These are phyloP conservation scores for Nebria brevicollis DNA, from an alignment of 2,888 invertebrate genomes.

Conservation along the genomic window DNA sequence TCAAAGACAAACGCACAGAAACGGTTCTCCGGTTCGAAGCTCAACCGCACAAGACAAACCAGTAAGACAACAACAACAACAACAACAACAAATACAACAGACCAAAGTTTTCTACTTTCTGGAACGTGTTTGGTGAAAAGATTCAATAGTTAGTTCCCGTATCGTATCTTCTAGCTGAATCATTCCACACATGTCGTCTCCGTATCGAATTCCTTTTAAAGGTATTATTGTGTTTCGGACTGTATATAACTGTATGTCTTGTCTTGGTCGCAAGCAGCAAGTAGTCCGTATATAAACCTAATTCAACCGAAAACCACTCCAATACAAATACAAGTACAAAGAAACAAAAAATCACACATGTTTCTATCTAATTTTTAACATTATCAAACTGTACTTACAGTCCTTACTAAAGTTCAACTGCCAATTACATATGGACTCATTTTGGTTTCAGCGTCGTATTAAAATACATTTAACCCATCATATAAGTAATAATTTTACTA, in stretches of 20 bases:
- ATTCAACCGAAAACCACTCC: not conserved
- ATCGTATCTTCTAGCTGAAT: not conserved
- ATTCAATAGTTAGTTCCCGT: constrained; percentile 15
- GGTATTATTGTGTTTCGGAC: constrained; percentile 21
- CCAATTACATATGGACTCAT: too few relatives aligned
- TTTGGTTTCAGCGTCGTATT: too few relatives aligned
- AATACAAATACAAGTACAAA: not conserved
- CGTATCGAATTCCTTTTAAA: constrained; percentile 7
- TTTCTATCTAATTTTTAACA: not conserved
- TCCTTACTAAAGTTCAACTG: too few relatives aligned
- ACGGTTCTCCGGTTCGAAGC: not conserved
- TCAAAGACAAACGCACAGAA: not conserved
- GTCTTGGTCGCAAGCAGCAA: not conserved
- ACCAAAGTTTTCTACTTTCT: not conserved
- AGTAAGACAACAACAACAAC: not conserved
- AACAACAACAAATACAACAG: not conserved
- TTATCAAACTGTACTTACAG: not conserved
- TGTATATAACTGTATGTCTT: not conserved
- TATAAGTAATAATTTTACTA: too few relatives aligned
- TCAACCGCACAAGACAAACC: not conserved
- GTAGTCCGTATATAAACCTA: not conserved
- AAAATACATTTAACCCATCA: too few relatives aligned
- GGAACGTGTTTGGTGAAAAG: not conserved
- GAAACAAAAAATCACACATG: not conserved
- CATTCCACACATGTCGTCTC: constrained; percentile 1